phyloP scores from a whole-genome alignment of 1,140 invertebrate species.

The Drosophila insularis region DNA sequence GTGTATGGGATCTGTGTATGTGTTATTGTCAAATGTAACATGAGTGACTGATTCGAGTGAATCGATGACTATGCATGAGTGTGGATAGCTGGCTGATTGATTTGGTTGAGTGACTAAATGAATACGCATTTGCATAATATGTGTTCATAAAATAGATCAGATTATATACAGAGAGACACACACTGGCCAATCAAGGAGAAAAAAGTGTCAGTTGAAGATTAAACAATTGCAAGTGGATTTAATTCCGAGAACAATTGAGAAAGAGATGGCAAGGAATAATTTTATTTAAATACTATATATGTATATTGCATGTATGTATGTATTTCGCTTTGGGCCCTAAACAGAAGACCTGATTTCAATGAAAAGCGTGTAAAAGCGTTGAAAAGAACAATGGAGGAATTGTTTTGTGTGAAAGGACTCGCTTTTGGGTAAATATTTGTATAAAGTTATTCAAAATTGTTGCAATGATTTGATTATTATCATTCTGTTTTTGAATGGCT shows the following conservation, averaged over 20 bases:
- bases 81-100: neutral
- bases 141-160: slow-evolving; percentile 21
- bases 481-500: neutral
- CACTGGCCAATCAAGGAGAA: neutral
- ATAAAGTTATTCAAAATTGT: neutral
- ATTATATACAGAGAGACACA: neutral
- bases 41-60: slow-evolving; percentile 1
- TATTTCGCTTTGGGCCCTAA: neutral
- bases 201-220: neutral
- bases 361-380: neutral
- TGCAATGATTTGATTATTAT: slow-evolving; percentile 6
- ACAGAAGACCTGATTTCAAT: neutral
- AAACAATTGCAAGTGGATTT: neutral
- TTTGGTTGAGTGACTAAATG: slow-evolving; percentile 5
- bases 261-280: too few species aligned
- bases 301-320: neutral
- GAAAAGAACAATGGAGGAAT: neutral
- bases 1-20: neutral
- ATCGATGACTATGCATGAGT: slow-evolving; percentile 2
- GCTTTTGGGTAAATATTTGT: neutral
- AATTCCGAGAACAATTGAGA: too few species aligned
- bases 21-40: slow-evolving; percentile 42
- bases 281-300: too few species aligned
- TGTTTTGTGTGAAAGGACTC: neutral
- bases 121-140: slow-evolving; percentile 64